Conservation (phyloP, 1,140 invertebrate genomes). For the Holcopasites calliopsidis region DNA sequence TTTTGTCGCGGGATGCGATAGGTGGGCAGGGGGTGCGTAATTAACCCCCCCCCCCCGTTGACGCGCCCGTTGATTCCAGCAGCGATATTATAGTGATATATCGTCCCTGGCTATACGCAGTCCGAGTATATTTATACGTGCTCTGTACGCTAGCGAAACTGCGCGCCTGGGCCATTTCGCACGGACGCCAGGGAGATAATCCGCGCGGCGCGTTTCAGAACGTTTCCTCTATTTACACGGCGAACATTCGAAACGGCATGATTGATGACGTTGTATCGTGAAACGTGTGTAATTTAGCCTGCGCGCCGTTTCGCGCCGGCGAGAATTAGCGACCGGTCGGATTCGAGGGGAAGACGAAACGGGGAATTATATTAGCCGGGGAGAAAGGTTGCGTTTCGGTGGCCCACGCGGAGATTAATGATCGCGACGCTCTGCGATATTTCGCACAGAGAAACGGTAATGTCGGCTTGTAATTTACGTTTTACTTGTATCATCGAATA, state of each 20-base stretch:
- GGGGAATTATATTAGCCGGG: too few species aligned
- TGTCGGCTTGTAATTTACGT: too few species aligned
- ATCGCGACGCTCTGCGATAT: too few species aligned
- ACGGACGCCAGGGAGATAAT: constrained; percentile 24
- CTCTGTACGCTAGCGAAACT: constrained; percentile 22
- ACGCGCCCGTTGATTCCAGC: not conserved
- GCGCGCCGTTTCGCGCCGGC: not conserved
- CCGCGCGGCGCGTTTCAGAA: constrained; percentile 24
- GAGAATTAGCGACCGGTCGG: not conserved
- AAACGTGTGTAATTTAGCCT: constrained; percentile 21
- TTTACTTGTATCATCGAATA: too few species aligned
- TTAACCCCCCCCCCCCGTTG: not conserved
- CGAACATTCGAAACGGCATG: constrained; percentile 40
- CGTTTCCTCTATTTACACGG: constrained; percentile 39
- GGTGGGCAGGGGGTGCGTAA: not conserved
- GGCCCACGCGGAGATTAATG: too few species aligned
- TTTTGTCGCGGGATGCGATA: constrained; percentile 3
- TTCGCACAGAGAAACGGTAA: too few species aligned
- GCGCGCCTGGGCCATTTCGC: constrained; percentile 1
- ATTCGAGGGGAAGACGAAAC: not conserved
- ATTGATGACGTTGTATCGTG: constrained; percentile 42
- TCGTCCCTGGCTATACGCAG: constrained; percentile 12
- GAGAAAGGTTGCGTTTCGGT: too few species aligned
- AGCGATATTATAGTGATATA: constrained; percentile 20
- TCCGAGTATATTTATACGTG: constrained; percentile 25